phyloP scores from a whole-genome alignment of 2,888 invertebrate genomes.

The Perdita meconis region DNA sequence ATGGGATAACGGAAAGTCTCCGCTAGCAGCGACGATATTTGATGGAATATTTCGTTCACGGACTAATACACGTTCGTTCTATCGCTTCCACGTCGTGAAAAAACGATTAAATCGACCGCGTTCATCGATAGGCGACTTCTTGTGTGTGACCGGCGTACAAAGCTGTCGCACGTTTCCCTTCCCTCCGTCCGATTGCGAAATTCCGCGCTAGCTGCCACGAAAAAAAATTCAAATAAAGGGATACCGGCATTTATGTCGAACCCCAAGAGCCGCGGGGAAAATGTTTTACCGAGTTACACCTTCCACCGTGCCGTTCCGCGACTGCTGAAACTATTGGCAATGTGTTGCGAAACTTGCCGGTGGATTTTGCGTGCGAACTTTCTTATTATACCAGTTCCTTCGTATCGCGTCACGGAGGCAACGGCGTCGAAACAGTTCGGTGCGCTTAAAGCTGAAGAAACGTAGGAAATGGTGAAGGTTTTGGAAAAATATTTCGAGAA shows the following conservation, averaged over 20 bases:
- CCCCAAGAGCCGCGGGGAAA: not conserved
- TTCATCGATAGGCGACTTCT: constrained; percentile 2
- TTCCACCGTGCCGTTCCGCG: constrained; percentile 1
- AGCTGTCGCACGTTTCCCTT: not conserved
- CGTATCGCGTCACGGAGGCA: too few species aligned
- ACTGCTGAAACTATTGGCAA: not conserved
- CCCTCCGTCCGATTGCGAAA: too few species aligned
- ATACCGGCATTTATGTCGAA: constrained; percentile 15
- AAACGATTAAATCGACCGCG: constrained; percentile 4
- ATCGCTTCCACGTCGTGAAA: not conserved
- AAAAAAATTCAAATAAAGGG: constrained; percentile 14
- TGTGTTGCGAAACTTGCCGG: not conserved
- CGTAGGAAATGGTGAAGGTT: too few species aligned
- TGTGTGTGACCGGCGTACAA: not conserved
- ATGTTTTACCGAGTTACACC: not conserved
- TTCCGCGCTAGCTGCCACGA: not conserved
- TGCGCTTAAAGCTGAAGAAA: too few species aligned
- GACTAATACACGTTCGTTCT: not conserved
- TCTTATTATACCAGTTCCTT: too few species aligned
- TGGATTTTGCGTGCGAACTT: not conserved
- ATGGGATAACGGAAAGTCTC: not conserved
- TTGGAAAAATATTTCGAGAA: too few species aligned
- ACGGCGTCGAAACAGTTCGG: too few species aligned
- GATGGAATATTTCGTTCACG: constrained; percentile 12
- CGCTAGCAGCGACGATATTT: not conserved